Evolutionary conservation across 1,140 invertebrate genomes (phyloP).

Genomic region (Bicyclus anynana): DNA sequence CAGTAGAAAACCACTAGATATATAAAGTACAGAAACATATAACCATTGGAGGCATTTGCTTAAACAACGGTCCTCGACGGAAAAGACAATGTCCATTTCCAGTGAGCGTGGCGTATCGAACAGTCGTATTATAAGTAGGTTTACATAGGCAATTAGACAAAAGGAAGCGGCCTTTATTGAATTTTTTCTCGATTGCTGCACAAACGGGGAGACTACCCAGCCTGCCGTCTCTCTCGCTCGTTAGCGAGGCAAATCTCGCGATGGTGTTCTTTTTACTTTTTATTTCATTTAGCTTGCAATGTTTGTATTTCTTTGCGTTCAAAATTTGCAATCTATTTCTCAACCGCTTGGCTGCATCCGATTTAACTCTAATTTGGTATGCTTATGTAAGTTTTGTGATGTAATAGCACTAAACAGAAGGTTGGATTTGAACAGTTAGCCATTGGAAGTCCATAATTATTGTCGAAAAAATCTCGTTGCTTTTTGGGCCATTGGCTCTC

Average conservation of each 20-base stretch:
- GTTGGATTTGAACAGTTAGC: too few species aligned
- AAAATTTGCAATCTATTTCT: too few species aligned
- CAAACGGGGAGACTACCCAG: slow-evolving; percentile 65
- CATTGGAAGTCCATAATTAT: too few species aligned
- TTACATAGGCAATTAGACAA: slow-evolving; percentile 72
- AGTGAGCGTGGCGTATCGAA: slow-evolving; percentile 42
- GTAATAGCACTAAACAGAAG: too few species aligned
- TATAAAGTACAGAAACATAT: not conserved
- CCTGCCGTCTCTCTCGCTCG: slow-evolving; percentile 51
- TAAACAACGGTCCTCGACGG: not conserved
- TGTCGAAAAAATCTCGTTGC: too few species aligned
- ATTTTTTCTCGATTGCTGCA: slow-evolving; percentile 73
- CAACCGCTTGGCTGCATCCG: too few species aligned
- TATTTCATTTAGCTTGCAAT: too few species aligned
- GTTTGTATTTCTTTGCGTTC: too few species aligned
- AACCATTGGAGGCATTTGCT: slow-evolving; percentile 10
- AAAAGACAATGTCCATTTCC: slow-evolving; percentile 41
- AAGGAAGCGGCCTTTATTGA: slow-evolving; percentile 72
- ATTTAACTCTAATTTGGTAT: too few species aligned
- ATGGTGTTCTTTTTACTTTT: slow-evolving; percentile 50
- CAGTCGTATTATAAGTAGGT: slow-evolving; percentile 54
- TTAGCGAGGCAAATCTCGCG: slow-evolving; percentile 35
- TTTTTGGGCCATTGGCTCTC: too few species aligned
- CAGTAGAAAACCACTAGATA: too few species aligned
- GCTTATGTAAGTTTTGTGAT: too few species aligned